Percentiles rank a stretch among this genome's conserved stretches.
These are phyloP conservation scores for Gadus chalcogrammus DNA, from an alignment of 2,113 vertebrate genomes.

Conservation along the genomic window DNA sequence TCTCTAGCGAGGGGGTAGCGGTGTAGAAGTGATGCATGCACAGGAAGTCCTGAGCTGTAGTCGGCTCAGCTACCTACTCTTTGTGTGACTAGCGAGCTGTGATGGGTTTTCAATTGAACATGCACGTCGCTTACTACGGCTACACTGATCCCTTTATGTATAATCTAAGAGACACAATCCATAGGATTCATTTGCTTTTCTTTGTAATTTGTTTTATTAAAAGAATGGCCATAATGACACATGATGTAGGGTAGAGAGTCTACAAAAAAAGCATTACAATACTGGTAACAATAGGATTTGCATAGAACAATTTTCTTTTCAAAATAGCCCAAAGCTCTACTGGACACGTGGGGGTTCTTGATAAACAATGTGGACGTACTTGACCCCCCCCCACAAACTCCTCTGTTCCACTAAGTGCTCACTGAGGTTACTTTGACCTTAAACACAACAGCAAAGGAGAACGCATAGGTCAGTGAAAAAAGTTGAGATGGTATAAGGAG, in stretches of 20 bases:
- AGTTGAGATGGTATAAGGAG: too few relatives aligned
- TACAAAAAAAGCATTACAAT: conserved; percentile 59
- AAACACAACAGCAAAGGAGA: conserved; percentile 35
- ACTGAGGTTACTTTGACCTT: conserved; percentile 37
- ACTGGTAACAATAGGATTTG: conserved; percentile 67
- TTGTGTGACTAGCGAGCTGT: too few relatives aligned
- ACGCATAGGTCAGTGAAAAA: too few relatives aligned
- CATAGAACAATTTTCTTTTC: conserved; percentile 65
- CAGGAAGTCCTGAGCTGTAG: too few relatives aligned
- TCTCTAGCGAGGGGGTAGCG: too few relatives aligned
- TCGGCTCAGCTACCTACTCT: too few relatives aligned
- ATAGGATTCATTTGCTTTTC: background rate
- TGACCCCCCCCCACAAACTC: background rate
- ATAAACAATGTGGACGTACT: conserved; percentile 25
- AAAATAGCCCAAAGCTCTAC: conserved; percentile 43
- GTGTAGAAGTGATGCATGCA: too few relatives aligned
- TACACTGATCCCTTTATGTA: too few relatives aligned
- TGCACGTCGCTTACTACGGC: too few relatives aligned
- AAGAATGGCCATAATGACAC: conserved; percentile 64
- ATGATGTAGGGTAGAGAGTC: conserved; percentile 59
- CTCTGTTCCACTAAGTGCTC: conserved; percentile 47
- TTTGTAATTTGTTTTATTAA: conserved; percentile 73
- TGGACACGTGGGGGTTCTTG: conserved; percentile 49
- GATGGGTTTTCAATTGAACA: too few relatives aligned
- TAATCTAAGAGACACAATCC: too few relatives aligned